A percentile compares a stretch with the other conserved stretches of the same genome.
phyloP scores from a whole-genome alignment of 2,888 invertebrate genomes.

The Agrochola lychnidis region DNA sequence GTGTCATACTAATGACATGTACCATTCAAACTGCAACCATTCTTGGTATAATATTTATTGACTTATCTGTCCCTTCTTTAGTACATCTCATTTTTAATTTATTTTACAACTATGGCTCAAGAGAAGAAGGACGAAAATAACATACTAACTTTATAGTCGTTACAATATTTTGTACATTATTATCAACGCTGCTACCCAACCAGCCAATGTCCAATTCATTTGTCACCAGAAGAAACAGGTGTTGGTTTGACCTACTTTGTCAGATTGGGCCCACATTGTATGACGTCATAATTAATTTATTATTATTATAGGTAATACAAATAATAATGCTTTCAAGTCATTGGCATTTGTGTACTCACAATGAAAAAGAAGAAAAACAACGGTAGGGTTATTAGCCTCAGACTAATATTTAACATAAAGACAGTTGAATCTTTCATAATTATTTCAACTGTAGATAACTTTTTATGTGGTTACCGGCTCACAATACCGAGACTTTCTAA shows the following conservation, averaged over 20 bases:
- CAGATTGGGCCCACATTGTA: neutral
- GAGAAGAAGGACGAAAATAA: neutral
- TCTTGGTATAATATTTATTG: neutral
- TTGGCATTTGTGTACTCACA: neutral
- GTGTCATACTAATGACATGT: neutral
- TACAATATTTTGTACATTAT: conserved; percentile 9
- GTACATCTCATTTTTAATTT: neutral
- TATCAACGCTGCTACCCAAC: neutral
- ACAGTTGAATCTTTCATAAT: neutral
- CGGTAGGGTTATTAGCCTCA: conserved; percentile 2
- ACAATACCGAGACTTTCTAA: neutral
- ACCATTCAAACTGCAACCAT: neutral
- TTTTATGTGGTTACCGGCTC: too few species aligned
- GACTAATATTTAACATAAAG: too few species aligned
- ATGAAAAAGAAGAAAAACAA: conserved; percentile 1
- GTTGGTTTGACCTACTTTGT: conserved; percentile 26
- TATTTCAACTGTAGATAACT: neutral
- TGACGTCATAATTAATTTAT: conserved; percentile 11
- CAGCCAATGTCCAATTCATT: conserved; percentile 9
- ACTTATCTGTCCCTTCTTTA: neutral
- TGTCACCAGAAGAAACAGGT: conserved; percentile 25
- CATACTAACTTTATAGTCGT: neutral
- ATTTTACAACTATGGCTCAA: neutral
- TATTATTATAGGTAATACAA: neutral
- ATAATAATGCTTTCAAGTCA: conserved; percentile 3